These are phyloP conservation scores for Mico argentatus DNA, from an alignment of 2,797 vertebrate genomes.

Conservation along the genomic window DNA sequence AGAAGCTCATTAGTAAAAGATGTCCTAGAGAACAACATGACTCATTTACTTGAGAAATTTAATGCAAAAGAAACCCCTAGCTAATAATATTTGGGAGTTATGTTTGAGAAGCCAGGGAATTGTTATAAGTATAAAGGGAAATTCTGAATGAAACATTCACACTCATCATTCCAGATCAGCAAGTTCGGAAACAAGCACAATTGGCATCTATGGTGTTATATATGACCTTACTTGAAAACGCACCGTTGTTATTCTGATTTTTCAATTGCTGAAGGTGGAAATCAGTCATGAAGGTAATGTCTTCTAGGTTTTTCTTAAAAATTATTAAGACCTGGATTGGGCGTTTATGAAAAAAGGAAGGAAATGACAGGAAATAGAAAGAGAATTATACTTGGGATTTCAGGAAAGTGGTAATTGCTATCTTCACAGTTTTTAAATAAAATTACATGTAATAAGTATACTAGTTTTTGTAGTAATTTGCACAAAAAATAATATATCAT, in stretches of 20 bases:
- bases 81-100: slow-evolving; percentile 63
- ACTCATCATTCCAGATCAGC: neutral
- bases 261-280: neutral
- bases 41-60: slow-evolving; percentile 64
- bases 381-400: neutral
- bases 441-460: neutral
- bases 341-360: neutral
- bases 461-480: neutral
- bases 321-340: neutral
- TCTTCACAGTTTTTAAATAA: neutral
- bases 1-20: slow-evolving; percentile 56
- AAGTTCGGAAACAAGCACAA: neutral
- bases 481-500: neutral
- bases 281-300: neutral
- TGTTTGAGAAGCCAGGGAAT: slow-evolving; percentile 52
- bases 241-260: neutral
- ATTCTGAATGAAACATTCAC: slow-evolving; percentile 50
- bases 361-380: neutral
- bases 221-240: neutral
- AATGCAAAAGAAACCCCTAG: slow-evolving; percentile 50
- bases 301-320: neutral
- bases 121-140: slow-evolving; percentile 14
- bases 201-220: neutral
- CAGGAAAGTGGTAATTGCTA: neutral
- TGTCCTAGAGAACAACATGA: slow-evolving; percentile 45